Percentiles rank a stretch among this genome's conserved stretches.
Evolutionary conservation across 2,888 invertebrate genomes (phyloP).

Genomic region (Chloromyia formosa): DNA sequence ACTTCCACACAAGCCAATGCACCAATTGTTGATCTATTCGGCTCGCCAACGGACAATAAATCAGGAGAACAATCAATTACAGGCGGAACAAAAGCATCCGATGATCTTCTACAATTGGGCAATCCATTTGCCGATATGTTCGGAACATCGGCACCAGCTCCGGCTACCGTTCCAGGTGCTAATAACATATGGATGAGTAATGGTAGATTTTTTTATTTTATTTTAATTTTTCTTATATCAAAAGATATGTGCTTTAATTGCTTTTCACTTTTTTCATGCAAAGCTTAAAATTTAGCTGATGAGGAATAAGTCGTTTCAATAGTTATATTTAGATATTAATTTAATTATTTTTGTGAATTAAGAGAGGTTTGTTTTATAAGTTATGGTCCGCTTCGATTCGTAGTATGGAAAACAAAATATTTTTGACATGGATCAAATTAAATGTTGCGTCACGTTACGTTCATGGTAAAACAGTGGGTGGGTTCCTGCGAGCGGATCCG

Average conservation of each 20-base stretch:
- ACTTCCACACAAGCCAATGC: slow-evolving; percentile 67
- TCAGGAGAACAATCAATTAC: slow-evolving; percentile 63
- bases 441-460: too few species aligned
- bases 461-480: too few species aligned
- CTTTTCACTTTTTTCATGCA: too few species aligned
- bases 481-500: too few species aligned
- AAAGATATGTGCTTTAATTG: not conserved
- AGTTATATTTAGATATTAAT: too few species aligned
- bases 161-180: slow-evolving; percentile 59
- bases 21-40: slow-evolving; percentile 83
- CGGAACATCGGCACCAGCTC: slow-evolving; percentile 65
- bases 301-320: not conserved
- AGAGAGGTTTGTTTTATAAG: too few species aligned
- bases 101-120: slow-evolving; percentile 86
- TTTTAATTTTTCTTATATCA: slow-evolving; percentile 26
- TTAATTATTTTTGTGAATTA: too few species aligned
- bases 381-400: too few species aligned
- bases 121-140: slow-evolving; percentile 94
- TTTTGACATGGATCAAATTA: too few species aligned
- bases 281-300: too few species aligned
- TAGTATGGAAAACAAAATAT: too few species aligned
- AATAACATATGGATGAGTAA: slow-evolving; percentile 66
- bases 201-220: slow-evolving; percentile 57
- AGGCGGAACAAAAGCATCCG: slow-evolving; percentile 75
- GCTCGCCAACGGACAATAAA: slow-evolving; percentile 66